Evolutionary conservation across 2,113 vertebrate genomes (phyloP), one percentile per base, ranked within the genome.

Genomic region (Dicentrarchus labrax): DNA sequence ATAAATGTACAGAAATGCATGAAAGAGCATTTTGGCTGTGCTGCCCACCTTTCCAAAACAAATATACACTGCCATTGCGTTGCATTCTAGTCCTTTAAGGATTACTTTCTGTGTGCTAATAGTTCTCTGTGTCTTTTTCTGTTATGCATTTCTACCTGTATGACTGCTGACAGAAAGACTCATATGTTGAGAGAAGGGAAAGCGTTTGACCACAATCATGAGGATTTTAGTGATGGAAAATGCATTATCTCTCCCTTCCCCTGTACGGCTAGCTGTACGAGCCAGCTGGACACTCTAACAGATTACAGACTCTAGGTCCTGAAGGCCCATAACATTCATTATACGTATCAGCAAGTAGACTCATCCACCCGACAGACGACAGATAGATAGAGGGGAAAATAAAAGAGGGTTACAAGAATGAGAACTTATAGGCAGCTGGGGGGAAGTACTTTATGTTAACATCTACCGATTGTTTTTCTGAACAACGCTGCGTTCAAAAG

Each of bases 281-380:
- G 82, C 66, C 76, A 80, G 79, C 76, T 88, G 86, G 86, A 75
- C 22, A 19, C 47, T 19, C 19, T 13, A 72, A 81, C 67, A 82
- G 80, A 76, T 82, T 59, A 76, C 78, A 82, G 45, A 59, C 59
- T 70, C 16, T 30, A 36, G 39, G 39, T 62, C 81, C 68, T 66
- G 19, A 50, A 66, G 60, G 36, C 60, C 72, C 76, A 51, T 73
- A 73, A 74, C 24, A 80, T 64, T 66, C 71, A 73, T 85, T 69
- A 76, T 73, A 73, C 19, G 45, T 61, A 67, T 80, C 74, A 72
- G 60, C 30, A 57, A 19, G 43, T 30, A 30, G 50, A 77, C 68
- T 59, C 71, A 22, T 62, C 30, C 72, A 66, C 60, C 75, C 50
- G 56, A 82, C 65, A 53, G 47, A 24, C 45, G 65, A 84, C 13